Evolutionary conservation across 2,888 invertebrate genomes (phyloP), one percentile per base, ranked within the genome.

Genomic region (Trichacis sp.): DNA sequence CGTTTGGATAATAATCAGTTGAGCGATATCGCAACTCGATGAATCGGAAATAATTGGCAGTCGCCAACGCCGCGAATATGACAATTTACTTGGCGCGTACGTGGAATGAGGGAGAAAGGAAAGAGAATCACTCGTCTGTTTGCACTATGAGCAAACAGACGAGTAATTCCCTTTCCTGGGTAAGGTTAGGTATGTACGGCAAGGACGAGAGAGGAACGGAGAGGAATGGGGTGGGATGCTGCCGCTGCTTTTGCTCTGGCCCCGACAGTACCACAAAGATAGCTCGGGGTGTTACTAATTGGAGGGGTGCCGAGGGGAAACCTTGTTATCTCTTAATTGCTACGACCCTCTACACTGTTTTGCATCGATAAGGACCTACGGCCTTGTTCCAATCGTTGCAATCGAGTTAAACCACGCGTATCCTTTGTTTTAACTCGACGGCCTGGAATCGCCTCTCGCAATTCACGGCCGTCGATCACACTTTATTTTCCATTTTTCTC

Each of bases 241-340:
- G 62, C 64, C 50, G 59, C 72, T 58, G 67, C 62, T 52, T 60
- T 64, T 48, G 59, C 72, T 74, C 73, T 72, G 74, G 72, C 63
- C 52, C 72, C 74, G 76, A 72, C 74, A 72, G 67, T 61, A 63
- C 66, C 65, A 68, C 59, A 67, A 61, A 69, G 72, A 70, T 69
- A 68, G 68, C 64, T 62, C 71, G 73, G 79, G 79, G 83, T 82
- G 82, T 83, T 78, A 82, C 83, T 84, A 84, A 84, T 84, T 84
- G 83, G 81, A 82, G 82, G 82, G 83, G 82, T 75, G 78, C 73
- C 77, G 74, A 77, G 75, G 78, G 78, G 74, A 79, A 82, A 83
- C 80, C 83, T 83, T 83, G 83, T 84, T 84, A 84, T 84, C 83
- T 84, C 83, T 84, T 84, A 84, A 84, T 84, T 84, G 83, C 83